Evolutionary conservation across 2,888 invertebrate species (phyloP), one percentile per base, ranked within the genome.

Genomic region (Leucophora obtusa): DNA sequence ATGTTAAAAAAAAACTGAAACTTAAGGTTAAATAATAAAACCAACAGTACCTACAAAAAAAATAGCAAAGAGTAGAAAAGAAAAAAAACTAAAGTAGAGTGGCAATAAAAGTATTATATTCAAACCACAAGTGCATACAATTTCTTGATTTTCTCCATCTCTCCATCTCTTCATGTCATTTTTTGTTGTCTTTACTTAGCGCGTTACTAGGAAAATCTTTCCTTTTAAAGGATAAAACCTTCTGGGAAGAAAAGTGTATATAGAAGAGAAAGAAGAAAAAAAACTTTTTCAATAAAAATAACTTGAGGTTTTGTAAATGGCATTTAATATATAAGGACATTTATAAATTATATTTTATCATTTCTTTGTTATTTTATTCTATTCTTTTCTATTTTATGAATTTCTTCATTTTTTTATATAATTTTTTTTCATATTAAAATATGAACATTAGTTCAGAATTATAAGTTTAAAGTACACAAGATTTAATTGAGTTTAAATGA

Each of bases 251-350:
- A 7, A 33, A 28, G 7, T 15, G 15, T 11, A 47, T 43, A 21
- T 21, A 21, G 54, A 38, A 33, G 58, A 9, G 21, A 35, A 71
- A 38, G 11, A 24, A 17, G 4, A n/a, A 35, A 10, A 65, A 63
- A 54, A 76, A 81, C 15, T 81, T 81, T 80, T 81, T 73, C 59
- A 76, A 76, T 81, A 76, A 76, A 76, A 81, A 81, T 72, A 68
- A 69, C 80, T 76, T 73, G 59, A 69, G 66, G 54, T 79, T 66
- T 66, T 66, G 14, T 63, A 63, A 68, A 73, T 54, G 68, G 24
- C 75, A 80, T 80, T 80, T 80, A 68, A 80, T 72, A 68, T 80
- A 9, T 59, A 58, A 72, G 35, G 60, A 69, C 72, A 51, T 53
- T 59, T 50, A 63, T 50, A 51, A 63, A 51, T 63, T 63, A 21